These are phyloP conservation scores for Molossus molossus DNA, from an alignment of 2,797 vertebrate species.

Conservation along the genomic window DNA sequence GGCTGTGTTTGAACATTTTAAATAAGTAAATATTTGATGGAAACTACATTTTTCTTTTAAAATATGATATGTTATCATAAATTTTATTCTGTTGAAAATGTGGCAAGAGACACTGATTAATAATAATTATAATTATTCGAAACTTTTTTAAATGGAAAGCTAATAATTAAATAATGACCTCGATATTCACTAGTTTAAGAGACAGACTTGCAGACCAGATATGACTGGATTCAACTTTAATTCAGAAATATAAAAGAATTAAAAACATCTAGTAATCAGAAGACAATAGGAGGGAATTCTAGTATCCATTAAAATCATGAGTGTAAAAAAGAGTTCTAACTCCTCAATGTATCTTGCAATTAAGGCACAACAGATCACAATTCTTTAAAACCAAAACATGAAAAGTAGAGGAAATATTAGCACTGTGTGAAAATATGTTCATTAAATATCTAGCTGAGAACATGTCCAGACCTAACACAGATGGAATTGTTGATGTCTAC, in stretches of 20 bases:
- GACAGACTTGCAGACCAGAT: not conserved
- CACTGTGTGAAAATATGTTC: not conserved
- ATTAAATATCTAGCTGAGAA: not conserved
- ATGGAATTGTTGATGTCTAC: not conserved
- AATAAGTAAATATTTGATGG: not conserved
- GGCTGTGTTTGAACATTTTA: not conserved
- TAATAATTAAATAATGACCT: not conserved
- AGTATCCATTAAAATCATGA: constrained; percentile 5
- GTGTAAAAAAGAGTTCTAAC: not conserved
- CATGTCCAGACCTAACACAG: not conserved
- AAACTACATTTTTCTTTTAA: not conserved
- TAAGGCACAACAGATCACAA: not conserved
- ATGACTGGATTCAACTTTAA: not conserved
- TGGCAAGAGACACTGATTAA: not conserved
- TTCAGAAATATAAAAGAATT: not conserved
- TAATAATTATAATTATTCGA: not conserved
- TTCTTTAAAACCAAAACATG: not conserved
- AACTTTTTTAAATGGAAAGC: constrained; percentile 1
- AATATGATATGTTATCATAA: not conserved
- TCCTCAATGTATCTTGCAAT: not conserved
- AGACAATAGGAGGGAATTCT: not conserved
- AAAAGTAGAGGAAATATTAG: not conserved
- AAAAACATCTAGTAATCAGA: not conserved
- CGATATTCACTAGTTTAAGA: not conserved
- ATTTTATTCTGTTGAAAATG: constrained; percentile 38